Conservation (phyloP, 2,113 vertebrate species). For the Sylvilagus bachmani region DNA sequence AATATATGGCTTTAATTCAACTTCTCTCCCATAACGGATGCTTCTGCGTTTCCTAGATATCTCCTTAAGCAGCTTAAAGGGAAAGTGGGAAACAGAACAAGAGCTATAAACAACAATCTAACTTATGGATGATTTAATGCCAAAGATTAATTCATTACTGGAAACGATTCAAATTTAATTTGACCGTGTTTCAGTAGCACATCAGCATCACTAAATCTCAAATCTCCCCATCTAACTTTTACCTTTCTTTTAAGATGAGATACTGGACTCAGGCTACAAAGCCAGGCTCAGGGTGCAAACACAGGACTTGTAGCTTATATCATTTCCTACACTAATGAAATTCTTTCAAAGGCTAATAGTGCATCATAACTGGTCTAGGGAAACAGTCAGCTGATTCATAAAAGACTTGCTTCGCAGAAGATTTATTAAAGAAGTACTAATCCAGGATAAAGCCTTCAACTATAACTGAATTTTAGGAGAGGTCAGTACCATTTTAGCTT, state of each 20-base stretch:
- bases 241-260: slow-evolving; percentile 38
- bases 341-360: neutral
- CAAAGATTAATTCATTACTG: slow-evolving; percentile 73
- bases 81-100: slow-evolving; percentile 76
- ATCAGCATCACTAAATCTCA: slow-evolving; percentile 54
- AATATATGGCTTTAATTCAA: slow-evolving; percentile 97
- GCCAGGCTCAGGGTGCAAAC: neutral
- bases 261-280: neutral
- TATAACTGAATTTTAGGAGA: neutral
- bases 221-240: slow-evolving; percentile 16
- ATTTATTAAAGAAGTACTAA: slow-evolving; percentile 2
- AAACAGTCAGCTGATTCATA: slow-evolving; percentile 12
- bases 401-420: neutral
- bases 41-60: slow-evolving; percentile 96
- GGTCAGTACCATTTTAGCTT: neutral
- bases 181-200: slow-evolving; percentile 52
- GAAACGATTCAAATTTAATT: slow-evolving; percentile 59
- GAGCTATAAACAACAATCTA: slow-evolving; percentile 79
- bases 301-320: neutral
- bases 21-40: slow-evolving; percentile 94
- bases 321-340: slow-evolving; percentile 28
- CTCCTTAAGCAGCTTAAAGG: slow-evolving; percentile 94
- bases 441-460: slow-evolving; percentile 14
- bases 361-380: neutral
- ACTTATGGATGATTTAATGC: slow-evolving; percentile 68